phyloP scores from a whole-genome alignment of 2,888 invertebrate genomes.

The Hydrotaea cyrtoneurina region DNA sequence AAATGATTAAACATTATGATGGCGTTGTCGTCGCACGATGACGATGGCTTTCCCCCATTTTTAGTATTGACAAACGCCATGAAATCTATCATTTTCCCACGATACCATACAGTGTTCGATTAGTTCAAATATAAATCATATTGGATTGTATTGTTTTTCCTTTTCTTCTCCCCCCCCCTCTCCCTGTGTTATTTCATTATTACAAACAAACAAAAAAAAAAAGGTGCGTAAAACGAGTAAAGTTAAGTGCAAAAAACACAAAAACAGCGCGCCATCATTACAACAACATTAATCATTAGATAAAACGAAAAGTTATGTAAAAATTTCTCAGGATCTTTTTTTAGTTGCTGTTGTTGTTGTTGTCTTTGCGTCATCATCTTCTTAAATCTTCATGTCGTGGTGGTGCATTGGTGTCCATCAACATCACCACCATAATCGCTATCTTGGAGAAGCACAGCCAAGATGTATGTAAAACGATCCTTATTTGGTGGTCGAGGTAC shows the following conservation, averaged over 20 bases:
- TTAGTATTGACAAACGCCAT: conserved; percentile 70
- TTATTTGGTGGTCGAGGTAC: conserved; percentile 41
- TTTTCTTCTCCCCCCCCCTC: background rate
- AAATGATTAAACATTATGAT: conserved; percentile 46
- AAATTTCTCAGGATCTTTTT: conserved; percentile 31
- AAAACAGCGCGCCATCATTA: conserved; percentile 15
- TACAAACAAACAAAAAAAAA: too few species aligned
- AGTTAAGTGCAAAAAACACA: conserved; percentile 25
- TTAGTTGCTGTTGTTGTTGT: too few species aligned
- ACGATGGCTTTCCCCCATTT: conserved; percentile 60
- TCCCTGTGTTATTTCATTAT: too few species aligned
- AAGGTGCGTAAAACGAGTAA: conserved; percentile 62
- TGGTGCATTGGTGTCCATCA: too few species aligned
- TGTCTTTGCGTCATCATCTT: background rate
- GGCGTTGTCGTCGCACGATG: conserved; percentile 40
- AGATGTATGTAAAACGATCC: conserved; percentile 40
- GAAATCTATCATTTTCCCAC: conserved; percentile 80
- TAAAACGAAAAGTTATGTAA: conserved; percentile 51
- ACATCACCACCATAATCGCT: background rate
- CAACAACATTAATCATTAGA: conserved; percentile 36
- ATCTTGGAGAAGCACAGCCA: background rate
- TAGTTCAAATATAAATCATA: conserved; percentile 66
- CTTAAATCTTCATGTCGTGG: too few species aligned
- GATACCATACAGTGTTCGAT: conserved; percentile 71
- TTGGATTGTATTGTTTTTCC: background rate